Conservation (phyloP, 2,797 vertebrate species). For the Oophaga sylvatica region DNA sequence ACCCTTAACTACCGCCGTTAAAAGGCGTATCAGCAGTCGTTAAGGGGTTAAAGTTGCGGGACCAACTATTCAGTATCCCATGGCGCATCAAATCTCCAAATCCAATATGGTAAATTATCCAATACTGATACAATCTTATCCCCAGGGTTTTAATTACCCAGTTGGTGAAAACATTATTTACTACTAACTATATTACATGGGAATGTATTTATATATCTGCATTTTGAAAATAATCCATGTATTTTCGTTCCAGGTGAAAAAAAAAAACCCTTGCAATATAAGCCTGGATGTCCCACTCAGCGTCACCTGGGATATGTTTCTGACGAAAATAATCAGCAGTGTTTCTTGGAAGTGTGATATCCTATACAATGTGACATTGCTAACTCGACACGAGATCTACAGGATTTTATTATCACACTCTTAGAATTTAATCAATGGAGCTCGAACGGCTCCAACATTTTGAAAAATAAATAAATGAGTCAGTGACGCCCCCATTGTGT, state of each 20-base stretch:
- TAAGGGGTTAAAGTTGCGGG: too few species aligned
- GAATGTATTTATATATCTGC: neutral
- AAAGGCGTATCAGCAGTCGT: too few species aligned
- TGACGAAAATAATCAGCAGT: neutral
- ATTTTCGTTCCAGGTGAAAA: too few species aligned
- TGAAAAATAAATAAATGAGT: conserved; percentile 11
- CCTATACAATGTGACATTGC: neutral
- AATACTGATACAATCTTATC: too few species aligned
- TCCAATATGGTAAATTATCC: too few species aligned
- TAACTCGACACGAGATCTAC: neutral
- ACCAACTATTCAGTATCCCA: too few species aligned
- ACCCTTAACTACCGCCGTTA: too few species aligned
- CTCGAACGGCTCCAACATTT: neutral
- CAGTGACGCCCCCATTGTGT: conserved; percentile 4
- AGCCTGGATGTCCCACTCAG: neutral
- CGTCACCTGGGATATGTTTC: neutral
- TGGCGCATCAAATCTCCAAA: too few species aligned
- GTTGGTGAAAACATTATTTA: too few species aligned
- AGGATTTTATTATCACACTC: neutral
- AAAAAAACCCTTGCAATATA: neutral
- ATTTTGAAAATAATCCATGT: neutral
- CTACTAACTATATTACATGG: too few species aligned
- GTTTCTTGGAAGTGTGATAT: neutral
- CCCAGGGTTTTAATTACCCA: too few species aligned
- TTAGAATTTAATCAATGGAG: conserved; percentile 13